Evolutionary conservation across 2,113 vertebrate species (phyloP), one percentile per base, ranked within the genome.

Genomic region (Monopterus albus): DNA sequence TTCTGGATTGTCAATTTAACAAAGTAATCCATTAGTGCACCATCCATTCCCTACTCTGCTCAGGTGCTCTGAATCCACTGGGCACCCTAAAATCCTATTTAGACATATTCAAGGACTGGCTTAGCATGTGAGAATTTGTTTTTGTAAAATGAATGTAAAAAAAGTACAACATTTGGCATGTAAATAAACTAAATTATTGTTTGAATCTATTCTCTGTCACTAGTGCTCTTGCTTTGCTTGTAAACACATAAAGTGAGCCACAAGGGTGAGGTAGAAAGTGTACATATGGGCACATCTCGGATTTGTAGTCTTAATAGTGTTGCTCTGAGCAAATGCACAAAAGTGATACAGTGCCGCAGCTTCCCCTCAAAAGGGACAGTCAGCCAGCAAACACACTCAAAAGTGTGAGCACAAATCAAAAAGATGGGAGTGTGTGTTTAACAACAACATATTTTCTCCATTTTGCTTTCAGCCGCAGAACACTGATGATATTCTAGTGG

Each of bases 401-500:
- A 58, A 53, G 14, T 9, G 20, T 51, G 52, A 51, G 26, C 35
- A 57, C 38, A 47, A n/a, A n/a, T n/a, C n/a, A n/a, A n/a, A n/a
- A n/a, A n/a, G 25, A 46, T 39, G n/a, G n/a, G 23, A 71, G 29
- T 17, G 25, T 40, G 60, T 51, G 73, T n/a, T 31, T 58, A 18
- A 63, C 65, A 70, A 50, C 2, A 40, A 59, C 40, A 47, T 25
- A 6, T 38, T 66, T 43, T 52, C 36, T 74, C 21, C 1, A 0
- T 72, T 61, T 78, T 8, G 25, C 46, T 72, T 58, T 55, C 67
- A 89, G 84, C 89, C 82, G 0, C 92, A 97, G 94, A 97, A 96
- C 91, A 96, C 96, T 7, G 96, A 98, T 69, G 96, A 98, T 82
- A 94, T 97, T 70, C 87, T 98, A 85, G 96, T 98, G 85, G 96